These are phyloP conservation scores for Lophius piscatorius DNA, from an alignment of 2,113 vertebrate genomes.

Conservation along the genomic window DNA sequence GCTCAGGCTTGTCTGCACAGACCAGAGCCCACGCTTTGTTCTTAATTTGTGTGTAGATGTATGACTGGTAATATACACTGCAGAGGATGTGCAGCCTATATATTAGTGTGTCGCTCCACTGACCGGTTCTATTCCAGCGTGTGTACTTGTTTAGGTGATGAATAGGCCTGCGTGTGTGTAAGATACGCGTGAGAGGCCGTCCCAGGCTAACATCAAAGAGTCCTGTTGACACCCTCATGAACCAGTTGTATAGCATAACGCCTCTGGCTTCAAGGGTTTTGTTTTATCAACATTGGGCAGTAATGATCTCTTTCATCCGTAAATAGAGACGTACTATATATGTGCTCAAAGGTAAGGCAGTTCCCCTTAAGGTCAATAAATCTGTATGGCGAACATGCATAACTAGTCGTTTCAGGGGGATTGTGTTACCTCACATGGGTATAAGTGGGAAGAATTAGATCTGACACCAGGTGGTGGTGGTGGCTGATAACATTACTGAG, in stretches of 20 bases:
- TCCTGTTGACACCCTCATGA: conserved; percentile 42
- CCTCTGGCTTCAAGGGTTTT: conserved; percentile 44
- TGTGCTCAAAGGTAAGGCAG: conserved; percentile 20
- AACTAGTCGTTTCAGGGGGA: conserved; percentile 10
- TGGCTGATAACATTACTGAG: no score
- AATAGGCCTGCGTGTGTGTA: conserved; percentile 12
- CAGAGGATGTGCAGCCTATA: conserved; percentile 1
- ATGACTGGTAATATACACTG: background rate
- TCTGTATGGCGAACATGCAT: background rate
- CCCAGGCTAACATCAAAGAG: conserved; percentile 5
- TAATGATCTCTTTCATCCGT: conserved; percentile 44
- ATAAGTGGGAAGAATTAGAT: conserved; percentile 23
- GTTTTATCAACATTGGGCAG: conserved; percentile 40
- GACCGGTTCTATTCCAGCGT: conserved; percentile 2
- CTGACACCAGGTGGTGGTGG: no score
- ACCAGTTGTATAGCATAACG: conserved; percentile 44
- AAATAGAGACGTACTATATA: conserved; percentile 36
- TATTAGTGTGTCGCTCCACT: conserved; percentile 3
- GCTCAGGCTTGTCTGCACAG: conserved; percentile 36
- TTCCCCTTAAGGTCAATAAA: conserved; percentile 1
- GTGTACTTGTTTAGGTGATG: conserved; percentile 26
- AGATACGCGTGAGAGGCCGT: conserved; percentile 1
- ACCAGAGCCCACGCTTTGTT: conserved; percentile 55
- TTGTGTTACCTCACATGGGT: background rate
- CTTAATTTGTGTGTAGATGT: conserved; percentile 12